These are phyloP conservation scores for Actinostola sp. DNA, from an alignment of 92 coral and sea anemone genomes.

Conservation along the genomic window DNA sequence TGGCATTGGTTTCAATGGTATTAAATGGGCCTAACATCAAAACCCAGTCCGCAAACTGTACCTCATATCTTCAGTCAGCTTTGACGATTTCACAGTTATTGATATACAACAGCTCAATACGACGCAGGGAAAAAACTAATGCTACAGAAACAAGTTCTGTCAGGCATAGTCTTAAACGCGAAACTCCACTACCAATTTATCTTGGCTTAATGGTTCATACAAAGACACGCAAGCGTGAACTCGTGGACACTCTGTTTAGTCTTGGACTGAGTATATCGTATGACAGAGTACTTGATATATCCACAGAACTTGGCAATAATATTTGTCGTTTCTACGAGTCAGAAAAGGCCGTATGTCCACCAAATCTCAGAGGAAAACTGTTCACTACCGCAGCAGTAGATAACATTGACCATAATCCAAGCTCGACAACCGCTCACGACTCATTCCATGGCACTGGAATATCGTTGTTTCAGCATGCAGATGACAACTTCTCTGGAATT, in stretches of 20 bases:
- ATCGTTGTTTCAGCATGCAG: constrained; percentile 42
- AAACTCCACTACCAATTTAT: constrained; percentile 38
- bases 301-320: constrained; percentile 61
- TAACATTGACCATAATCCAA: constrained; percentile 53
- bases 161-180: constrained; percentile 21
- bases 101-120: constrained; percentile 28
- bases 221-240: constrained; percentile 45
- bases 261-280: constrained; percentile 61
- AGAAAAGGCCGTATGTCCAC: constrained; percentile 47
- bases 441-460: constrained; percentile 64
- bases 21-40: constrained; percentile 46
- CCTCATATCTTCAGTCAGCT: constrained; percentile 35
- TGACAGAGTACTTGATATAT: constrained; percentile 61
- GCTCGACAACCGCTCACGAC: constrained; percentile 39
- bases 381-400: constrained; percentile 50
- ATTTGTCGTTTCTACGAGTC: constrained; percentile 42
- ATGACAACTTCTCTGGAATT: constrained; percentile 16
- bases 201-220: constrained; percentile 33
- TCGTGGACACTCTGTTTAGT: constrained; percentile 36
- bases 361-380: constrained; percentile 30
- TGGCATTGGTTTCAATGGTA: constrained; percentile 43
- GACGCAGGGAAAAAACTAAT: constrained; percentile 1
- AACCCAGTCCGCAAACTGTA: constrained; percentile 2
- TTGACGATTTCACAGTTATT: constrained; percentile 47
- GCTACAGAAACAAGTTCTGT: constrained; percentile 7